A percentile compares a stretch with the other conserved stretches of the same genome.
Evolutionary conservation across 2,113 vertebrate species (phyloP).

Genomic region (Cnemophilus loriae): DNA sequence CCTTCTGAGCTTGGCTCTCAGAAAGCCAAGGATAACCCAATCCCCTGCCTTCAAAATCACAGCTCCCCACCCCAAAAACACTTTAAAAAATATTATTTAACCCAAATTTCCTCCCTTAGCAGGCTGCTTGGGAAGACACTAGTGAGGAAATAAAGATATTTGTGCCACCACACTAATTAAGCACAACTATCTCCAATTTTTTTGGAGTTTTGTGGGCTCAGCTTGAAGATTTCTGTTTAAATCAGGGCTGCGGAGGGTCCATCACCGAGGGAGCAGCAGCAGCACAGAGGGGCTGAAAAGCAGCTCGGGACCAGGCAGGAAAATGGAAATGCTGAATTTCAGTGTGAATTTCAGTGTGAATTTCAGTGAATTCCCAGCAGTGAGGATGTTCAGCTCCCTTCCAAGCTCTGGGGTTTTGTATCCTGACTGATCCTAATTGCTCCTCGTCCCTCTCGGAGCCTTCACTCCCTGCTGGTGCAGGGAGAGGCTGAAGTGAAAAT

Average conservation of each 20-base stretch:
- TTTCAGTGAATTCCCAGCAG: too few relatives aligned
- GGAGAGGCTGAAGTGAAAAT: not conserved
- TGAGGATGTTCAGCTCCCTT: not conserved
- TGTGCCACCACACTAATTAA: not conserved
- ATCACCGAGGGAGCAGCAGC: not conserved
- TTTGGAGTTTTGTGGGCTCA: not conserved
- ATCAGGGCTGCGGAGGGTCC: not conserved
- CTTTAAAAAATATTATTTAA: not conserved
- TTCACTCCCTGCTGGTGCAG: not conserved
- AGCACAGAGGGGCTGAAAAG: not conserved
- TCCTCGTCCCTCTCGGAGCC: not conserved
- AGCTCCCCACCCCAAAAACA: not conserved
- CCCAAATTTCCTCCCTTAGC: not conserved
- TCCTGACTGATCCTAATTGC: not conserved
- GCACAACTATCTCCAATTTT: not conserved
- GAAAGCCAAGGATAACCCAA: not conserved
- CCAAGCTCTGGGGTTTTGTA: not conserved
- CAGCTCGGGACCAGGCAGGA: not conserved
- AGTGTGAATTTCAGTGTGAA: too few relatives aligned
- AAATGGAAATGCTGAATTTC: not conserved
- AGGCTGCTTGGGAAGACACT: not conserved
- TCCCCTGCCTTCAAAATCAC: not conserved
- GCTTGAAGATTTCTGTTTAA: not conserved
- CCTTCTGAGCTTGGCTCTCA: not conserved
- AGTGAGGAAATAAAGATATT: not conserved